A percentile compares a stretch with the other conserved stretches of the same genome.
These are phyloP conservation scores for Trichogramma evanescens DNA, from an alignment of 2,888 invertebrate genomes.

Conservation along the genomic window DNA sequence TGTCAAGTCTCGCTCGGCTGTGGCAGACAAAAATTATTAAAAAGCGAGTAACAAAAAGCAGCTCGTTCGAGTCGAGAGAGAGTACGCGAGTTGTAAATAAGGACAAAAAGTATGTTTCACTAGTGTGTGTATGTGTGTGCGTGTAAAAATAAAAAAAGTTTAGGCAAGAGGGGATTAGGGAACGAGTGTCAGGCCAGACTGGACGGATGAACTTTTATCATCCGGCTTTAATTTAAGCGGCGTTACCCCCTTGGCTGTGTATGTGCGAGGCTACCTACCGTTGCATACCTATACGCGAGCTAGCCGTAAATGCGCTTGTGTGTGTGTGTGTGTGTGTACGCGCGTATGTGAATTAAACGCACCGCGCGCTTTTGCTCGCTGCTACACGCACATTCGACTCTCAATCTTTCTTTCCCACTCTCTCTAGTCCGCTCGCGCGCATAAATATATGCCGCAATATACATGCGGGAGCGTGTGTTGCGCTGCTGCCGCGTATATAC, in stretches of 20 bases:
- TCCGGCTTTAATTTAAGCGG: constrained; percentile 47
- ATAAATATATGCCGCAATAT: no score
- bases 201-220: constrained; percentile 39
- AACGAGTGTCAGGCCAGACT: constrained; percentile 11
- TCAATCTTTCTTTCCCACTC: constrained; percentile 7
- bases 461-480: no score
- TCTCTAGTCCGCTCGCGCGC: constrained; percentile 9
- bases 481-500: background rate
- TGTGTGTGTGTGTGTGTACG: no score
- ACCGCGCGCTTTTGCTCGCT: constrained; percentile 26
- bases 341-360: constrained; percentile 39
- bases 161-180: constrained; percentile 3
- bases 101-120: background rate
- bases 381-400: constrained; percentile 7
- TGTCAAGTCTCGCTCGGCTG: background rate
- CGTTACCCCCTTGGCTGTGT: constrained; percentile 36
- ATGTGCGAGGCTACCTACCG: no score
- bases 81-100: constrained; percentile 1
- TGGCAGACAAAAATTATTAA: constrained; percentile 15
- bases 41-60: constrained; percentile 1
- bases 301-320: no score
- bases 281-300: no score
- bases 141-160: no score
- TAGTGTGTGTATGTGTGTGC: no score
- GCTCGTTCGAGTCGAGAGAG: constrained; percentile 18